Conservation (phyloP, 1,140 invertebrate species). For the Bombus pascuorum region DNA sequence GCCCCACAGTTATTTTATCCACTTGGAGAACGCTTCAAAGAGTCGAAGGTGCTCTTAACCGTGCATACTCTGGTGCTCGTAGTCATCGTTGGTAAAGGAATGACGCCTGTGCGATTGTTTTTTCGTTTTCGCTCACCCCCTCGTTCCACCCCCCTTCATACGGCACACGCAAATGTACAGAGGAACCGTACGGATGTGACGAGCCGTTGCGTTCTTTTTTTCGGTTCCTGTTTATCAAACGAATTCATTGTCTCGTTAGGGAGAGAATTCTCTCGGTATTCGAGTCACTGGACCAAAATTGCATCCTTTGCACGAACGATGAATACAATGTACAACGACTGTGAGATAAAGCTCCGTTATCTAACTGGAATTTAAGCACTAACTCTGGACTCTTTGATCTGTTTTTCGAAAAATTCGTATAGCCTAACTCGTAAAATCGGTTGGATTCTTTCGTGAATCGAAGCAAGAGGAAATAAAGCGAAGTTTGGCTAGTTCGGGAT, state of each 20-base stretch:
- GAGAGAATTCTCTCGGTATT: not conserved
- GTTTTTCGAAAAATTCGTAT: not conserved
- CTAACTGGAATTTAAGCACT: not conserved
- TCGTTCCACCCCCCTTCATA: too few species aligned
- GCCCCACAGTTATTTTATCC: slow-evolving; percentile 68
- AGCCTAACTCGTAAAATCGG: not conserved
- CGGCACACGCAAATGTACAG: not conserved
- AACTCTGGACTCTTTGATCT: not conserved
- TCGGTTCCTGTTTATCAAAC: slow-evolving; percentile 54
- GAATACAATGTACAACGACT: not conserved
- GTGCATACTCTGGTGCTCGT: slow-evolving; percentile 47
- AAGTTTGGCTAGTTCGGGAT: not conserved
- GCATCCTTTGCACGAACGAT: not conserved
- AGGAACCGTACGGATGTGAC: not conserved
- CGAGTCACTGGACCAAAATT: slow-evolving; percentile 48
- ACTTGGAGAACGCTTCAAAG: slow-evolving; percentile 69
- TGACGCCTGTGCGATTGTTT: slow-evolving; percentile 69
- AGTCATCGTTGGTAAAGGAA: slow-evolving; percentile 68
- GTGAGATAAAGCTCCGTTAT: not conserved
- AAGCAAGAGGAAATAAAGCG: not conserved
- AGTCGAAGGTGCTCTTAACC: slow-evolving; percentile 52
- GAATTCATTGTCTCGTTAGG: slow-evolving; percentile 47
- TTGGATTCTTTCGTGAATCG: not conserved
- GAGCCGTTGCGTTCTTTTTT: slow-evolving; percentile 49
- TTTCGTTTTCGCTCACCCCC: slow-evolving; percentile 45